Evolutionary conservation across 2,113 vertebrate species (phyloP), one percentile per base, ranked within the genome.

Genomic region (Pogonocichla stellata): DNA sequence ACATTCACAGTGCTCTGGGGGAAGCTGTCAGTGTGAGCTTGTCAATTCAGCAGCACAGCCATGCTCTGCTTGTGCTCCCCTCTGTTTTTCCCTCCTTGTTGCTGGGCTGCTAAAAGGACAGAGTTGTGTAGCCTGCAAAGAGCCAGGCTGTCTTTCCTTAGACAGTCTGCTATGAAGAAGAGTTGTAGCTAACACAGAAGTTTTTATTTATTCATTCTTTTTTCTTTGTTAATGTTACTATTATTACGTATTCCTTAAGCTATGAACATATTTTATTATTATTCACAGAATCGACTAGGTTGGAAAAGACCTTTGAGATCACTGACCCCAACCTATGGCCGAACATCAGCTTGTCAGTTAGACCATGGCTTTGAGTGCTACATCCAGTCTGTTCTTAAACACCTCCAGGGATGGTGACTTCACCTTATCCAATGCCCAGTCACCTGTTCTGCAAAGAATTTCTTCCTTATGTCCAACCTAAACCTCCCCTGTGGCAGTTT

Each of bases 401-500:
- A 20, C 33, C 43, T 67, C 14, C 20, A 33, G 14, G 14, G 13
- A 25, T 20, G 5, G 11, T 50, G 31, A 50, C 20, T 58, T 58
- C 34, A 51, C 14, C 25, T 24, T n/a, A 50, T 58, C 53, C 20
- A 51, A 7, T 7, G 16, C 5, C 25, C 10, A 43, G 6, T 43
- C 14, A 43, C 14, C 3, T 0, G 0, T 67, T 58, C 13, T 25
- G 14, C 36, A 53, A 69, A 60, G 11, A 60, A 43, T 14, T 60
- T 67, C 45, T 43, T 77, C 33, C 62, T 67, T 26, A 33, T 43
- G 28, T 50, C 5, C 22, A 42, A 20, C 8, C 14, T 58, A 58
- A 42, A 31, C 7, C 7, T 22, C 14, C 16, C 13, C 25, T 67
- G 36, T 0, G 0, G 1, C 43, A 66, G 20, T 2, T 34, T 42